Base-by-base conservation (phyloP, 2,888 invertebrate genomes). In the Drosophila cognata region DNA sequence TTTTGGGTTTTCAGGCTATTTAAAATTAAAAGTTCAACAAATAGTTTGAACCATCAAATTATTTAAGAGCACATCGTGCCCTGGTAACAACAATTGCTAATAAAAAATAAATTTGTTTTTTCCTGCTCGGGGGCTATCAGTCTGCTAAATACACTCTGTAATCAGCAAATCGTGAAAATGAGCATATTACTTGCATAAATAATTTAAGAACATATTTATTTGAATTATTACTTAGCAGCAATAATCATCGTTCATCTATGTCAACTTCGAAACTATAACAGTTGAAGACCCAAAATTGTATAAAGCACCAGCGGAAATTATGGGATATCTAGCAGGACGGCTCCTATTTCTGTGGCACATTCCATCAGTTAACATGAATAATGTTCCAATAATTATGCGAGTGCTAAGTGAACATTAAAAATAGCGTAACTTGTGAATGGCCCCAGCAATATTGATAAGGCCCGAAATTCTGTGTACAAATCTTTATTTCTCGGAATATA, bases 391-490 rank as follows among this genome's bases (percentile, higher is more conserved):
- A 50, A 51, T 70, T 50, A 33, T 64, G 25, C 31, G 52, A 69
- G 28, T 60, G 28, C 57, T 48, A 36, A 65, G n/a, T 41, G 16
- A 16, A 16, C 50, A 50, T 71, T 79, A 73, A 77, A 85, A 86
- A 86, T 81, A 85, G 76, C 84, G 51, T 59, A 68, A 70, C 84
- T 83, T 88, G 72, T 86, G 89, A 79, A 70, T 83, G 89, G 81
- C 89, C 79, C 81, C 74, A 85, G 89, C 77, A 81, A 41, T 53
- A 48, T 36, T 78, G 86, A 85, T 84, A 88, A 78, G 71, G 59
- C 2, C 18, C 31, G n/a, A 29, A 21, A 62, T 38, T 43, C 29
- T 46, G 68, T 21, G 43, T n/a, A 51, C n/a, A 43, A n/a, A 57
- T 28, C 50, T 16, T 55, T n/a, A 29, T 38, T 11, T 25, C 46